Evolutionary conservation across 2,113 vertebrate genomes (phyloP), one percentile per base, ranked within the genome.

Genomic region (Thomomys bottae): DNA sequence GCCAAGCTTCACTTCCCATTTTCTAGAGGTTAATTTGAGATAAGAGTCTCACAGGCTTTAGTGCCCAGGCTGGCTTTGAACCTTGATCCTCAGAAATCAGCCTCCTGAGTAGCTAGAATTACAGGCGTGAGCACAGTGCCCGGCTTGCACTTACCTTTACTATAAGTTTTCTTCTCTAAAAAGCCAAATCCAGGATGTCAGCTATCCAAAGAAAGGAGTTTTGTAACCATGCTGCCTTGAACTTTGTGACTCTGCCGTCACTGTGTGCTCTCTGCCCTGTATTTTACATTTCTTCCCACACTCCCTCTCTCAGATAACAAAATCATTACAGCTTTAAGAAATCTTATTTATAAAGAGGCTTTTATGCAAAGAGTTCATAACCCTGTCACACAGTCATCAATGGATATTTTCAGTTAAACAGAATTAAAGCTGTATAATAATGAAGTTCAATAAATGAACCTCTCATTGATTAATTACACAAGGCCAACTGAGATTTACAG

Each of bases 301-400:
- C 84, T 90, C 89, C 68, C 85, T 91, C 87, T 95, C 88, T 75
- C 83, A 96, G 86, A 97, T 93, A 96, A 95, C 93, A 95, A 90
- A 95, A 97, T 96, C 93, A 93, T 92, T 87, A 63, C 72, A 84
- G 95, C 93, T 82, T 90, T 95, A 96, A 96, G 96, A 96, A 96
- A 95, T 94, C 93, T 87, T 95, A 96, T 93, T 96, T 93, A 97
- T 95, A 96, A 97, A 96, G 96, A 90, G 88, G 88, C 96, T 96
- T 97, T 97, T 96, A 97, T 96, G 85, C 84, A 87, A 95, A 89
- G 94, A 97, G 96, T 96, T 96, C 96, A 96, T 84, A 96, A 95
- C 96, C 96, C 92, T 93, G 93, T 84, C 84, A 54, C 61, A 84
- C 34, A 96, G 42, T 68, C 93, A 89, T 94, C 84, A 90, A 90